These are phyloP conservation scores for Allolobophora icterica DNA, from an alignment of 2,888 invertebrate species.

Conservation along the genomic window DNA sequence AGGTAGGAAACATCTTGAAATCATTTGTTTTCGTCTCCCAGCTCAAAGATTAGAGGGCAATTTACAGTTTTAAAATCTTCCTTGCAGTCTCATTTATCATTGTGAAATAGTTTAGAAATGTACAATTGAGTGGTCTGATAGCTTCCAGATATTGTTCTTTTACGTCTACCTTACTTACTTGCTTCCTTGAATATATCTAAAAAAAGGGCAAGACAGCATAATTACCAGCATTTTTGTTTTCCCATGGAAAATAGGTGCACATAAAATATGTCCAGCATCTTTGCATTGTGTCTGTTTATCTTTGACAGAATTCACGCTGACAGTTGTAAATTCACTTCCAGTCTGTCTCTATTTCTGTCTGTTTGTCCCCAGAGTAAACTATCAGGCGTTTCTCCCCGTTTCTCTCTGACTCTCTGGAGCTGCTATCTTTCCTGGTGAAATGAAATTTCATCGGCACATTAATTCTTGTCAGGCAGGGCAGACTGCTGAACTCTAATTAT, in stretches of 20 bases:
- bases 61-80: too few species aligned
- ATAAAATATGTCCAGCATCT: background rate
- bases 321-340: background rate
- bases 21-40: background rate
- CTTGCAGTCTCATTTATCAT: background rate
- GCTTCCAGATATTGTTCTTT: too few species aligned
- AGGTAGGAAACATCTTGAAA: background rate
- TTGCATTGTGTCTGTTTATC: background rate
- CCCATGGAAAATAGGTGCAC: background rate
- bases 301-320: background rate
- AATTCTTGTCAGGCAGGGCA: background rate
- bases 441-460: conserved; percentile 17
- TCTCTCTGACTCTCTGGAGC: background rate
- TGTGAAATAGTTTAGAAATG: background rate
- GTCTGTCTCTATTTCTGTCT: background rate
- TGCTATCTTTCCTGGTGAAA: conserved; percentile 17
- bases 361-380: background rate
- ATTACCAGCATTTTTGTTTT: background rate
- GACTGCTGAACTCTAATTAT: background rate
- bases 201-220: background rate
- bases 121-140: too few species aligned
- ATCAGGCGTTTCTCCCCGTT: background rate
- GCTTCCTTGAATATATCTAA: background rate
- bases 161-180: too few species aligned
- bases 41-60: background rate